Evolutionary conservation across 35 echinoderm and acorn worm genomes (phyloP).

Genomic region (Nesometra sesokonis): DNA sequence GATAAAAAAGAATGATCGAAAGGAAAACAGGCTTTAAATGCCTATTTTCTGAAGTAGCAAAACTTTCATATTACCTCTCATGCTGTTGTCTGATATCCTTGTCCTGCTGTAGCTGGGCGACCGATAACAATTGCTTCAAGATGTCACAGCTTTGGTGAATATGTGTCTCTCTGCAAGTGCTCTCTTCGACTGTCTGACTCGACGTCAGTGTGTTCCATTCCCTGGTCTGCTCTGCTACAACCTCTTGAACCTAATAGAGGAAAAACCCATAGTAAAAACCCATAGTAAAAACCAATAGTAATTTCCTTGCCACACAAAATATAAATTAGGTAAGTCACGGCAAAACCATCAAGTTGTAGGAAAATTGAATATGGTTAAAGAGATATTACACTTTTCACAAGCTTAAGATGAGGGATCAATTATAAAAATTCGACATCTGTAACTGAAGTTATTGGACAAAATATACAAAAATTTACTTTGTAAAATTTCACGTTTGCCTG

Average conservation of each 20-base stretch:
- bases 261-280: not conserved
- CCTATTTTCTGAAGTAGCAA: no score
- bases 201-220: conserved; percentile 45
- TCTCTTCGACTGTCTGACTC: conserved; percentile 46
- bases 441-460: no score
- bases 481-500: not conserved
- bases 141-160: conserved; percentile 73
- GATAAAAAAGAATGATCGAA: no score
- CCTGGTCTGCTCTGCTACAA: conserved; percentile 59
- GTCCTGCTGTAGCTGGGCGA: conserved; percentile 57
- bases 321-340: no score
- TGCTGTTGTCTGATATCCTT: conserved; percentile 46
- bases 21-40: no score
- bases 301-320: not conserved
- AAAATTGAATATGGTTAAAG: not conserved
- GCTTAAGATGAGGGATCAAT: not conserved
- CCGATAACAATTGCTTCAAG: conserved; percentile 51
- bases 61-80: conserved; percentile 36
- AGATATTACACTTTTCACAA: no score
- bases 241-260: conserved; percentile 50
- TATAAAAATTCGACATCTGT: no score
- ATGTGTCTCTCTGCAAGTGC: conserved; percentile 37
- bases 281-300: not conserved
- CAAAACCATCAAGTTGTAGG: no score
- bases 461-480: no score